These are phyloP conservation scores for Corythornis madagascariensis DNA, from an alignment of 2,113 vertebrate genomes.

Conservation along the genomic window DNA sequence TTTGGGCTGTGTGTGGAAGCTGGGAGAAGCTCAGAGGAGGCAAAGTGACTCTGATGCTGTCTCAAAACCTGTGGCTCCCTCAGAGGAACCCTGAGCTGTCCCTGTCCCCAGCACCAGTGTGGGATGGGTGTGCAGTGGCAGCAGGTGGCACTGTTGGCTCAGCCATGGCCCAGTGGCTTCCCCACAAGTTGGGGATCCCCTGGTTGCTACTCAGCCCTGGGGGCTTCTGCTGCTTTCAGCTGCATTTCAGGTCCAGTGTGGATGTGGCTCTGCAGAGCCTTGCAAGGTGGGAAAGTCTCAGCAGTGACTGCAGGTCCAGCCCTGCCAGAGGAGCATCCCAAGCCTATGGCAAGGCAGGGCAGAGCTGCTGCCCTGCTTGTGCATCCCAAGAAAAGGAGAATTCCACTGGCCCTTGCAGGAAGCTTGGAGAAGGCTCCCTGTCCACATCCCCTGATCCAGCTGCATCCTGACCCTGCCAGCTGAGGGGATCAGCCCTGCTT, in stretches of 20 bases:
- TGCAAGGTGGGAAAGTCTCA: rapidly evolving
- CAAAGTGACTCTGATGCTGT: neutral
- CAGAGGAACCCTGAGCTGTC: rapidly evolving
- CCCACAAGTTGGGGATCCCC: neutral
- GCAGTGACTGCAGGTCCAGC: neutral
- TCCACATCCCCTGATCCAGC: neutral
- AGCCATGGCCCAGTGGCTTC: neutral
- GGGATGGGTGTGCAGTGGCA: neutral
- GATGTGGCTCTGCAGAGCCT: rapidly evolving
- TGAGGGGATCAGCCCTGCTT: neutral
- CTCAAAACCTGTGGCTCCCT: rapidly evolving
- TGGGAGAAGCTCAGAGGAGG: neutral
- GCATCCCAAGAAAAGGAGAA: neutral
- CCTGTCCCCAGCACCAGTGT: rapidly evolving
- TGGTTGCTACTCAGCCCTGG: neutral
- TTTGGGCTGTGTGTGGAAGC: neutral
- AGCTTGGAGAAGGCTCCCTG: neutral
- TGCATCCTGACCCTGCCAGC: neutral
- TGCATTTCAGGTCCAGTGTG: rapidly evolving
- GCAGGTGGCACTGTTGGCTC: conserved; percentile 58
- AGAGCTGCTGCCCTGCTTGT: rapidly evolving
- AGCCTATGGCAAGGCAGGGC: neutral
- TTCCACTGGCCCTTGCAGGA: neutral
- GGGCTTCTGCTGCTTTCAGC: neutral
- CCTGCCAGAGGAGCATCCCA: rapidly evolving